Evolutionary conservation across 2,888 invertebrate genomes (phyloP).

Genomic region (Spilarctia lutea): DNA sequence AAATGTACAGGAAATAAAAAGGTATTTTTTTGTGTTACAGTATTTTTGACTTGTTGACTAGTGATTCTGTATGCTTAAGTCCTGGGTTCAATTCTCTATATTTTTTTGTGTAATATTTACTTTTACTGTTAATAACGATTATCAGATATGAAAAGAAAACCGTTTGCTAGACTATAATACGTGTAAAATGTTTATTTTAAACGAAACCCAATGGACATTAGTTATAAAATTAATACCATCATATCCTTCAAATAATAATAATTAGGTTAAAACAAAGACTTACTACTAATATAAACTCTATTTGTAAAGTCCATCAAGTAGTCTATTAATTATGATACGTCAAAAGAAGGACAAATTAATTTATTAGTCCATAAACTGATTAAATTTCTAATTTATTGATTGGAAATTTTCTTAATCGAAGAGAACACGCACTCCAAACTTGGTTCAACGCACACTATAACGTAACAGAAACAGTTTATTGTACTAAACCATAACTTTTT

Average conservation of each 20-base stretch:
- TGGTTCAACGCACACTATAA: neutral
- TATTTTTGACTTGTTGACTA: no score
- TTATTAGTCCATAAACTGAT: neutral
- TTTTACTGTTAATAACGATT: neutral
- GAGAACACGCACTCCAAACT: neutral
- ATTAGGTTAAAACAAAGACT: neutral
- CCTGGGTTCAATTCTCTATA: no score
- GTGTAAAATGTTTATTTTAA: neutral
- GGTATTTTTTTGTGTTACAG: no score
- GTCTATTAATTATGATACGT: neutral
- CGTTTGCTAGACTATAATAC: no score
- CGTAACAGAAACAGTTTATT: neutral
- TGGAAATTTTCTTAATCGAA: neutral
- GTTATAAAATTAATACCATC: neutral
- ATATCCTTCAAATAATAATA: neutral
- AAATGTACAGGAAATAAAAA: no score
- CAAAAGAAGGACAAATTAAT: neutral
- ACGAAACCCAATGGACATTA: neutral
- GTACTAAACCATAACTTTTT: neutral
- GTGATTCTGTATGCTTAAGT: no score
- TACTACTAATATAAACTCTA: no score
- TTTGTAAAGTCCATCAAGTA: neutral
- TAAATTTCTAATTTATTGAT: neutral
- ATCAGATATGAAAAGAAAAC: neutral
- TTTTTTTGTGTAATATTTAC: no score